Evolutionary conservation across 2,797 vertebrate genomes (phyloP), one percentile per base, ranked within the genome.

Genomic region (Choloepus didactylus): DNA sequence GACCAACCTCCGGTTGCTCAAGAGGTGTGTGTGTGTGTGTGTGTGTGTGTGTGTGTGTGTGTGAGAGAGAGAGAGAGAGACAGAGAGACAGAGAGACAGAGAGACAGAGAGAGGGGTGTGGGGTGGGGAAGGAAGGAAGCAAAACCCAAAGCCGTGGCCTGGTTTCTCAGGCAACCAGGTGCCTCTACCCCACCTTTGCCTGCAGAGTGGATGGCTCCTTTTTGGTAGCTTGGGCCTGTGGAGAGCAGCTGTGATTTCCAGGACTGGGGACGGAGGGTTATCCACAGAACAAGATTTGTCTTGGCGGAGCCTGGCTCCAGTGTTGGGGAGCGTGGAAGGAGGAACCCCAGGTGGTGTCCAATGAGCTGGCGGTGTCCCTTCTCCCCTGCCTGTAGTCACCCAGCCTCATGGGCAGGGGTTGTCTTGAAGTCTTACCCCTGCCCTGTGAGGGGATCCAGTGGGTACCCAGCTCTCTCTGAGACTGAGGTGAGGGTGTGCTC

Each of bases 201-300:
- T 14, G 31, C 54, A 1, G 10, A 35, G 66, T 76, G 56, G 64
- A 27, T 56, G 66, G 56, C 49, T 69, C 59, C 60, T 56, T 51
- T 11, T 35, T 0, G 2, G 18, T 23, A 56, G 46, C 38, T 7
- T 29, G 82, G 73, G 72, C 62, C 59, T 83, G 46, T 4, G 51
- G 83, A 73, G 84, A 66, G 59, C 59, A 90, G 87, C 81, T 46
- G 25, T 86, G 93, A 89, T 91, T 84, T 94, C 80, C 18, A n/a
- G 56, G 54, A 15, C 14, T 6, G n/a, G 89, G 79, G 77, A 49
- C 49, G 0, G 10, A 46, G 59, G 88, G 9, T 82, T 73, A 0
- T 41, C 56, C 31, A 0, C 25, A 23, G 67, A 46, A 8, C 29
- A 67, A 69, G 80, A 67, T 86, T 38, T 56, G 56, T 76, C 72